Base-by-base conservation (phyloP, 53 echinoderm and acorn worm genomes). In the Henricia sp. region DNA sequence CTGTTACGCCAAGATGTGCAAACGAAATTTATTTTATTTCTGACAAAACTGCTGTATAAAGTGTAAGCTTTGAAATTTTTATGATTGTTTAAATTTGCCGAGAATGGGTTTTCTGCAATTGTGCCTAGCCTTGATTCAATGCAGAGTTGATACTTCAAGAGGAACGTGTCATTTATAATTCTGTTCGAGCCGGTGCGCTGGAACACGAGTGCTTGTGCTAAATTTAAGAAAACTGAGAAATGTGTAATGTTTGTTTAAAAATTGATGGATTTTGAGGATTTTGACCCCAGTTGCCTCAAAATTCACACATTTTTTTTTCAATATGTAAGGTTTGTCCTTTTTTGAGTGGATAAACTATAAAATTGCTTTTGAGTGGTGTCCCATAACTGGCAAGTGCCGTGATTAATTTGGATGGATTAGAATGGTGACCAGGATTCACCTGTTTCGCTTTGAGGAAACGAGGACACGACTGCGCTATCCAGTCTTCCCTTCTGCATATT, bases 101-200 rank as follows among this genome's bases (percentile, higher is more conserved):
- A 60, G 17, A 32, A 37, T 67, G 39, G 37, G 37, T 37, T 37
- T 37, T 37, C 59, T 58, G 59, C 42, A 56, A 57, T 16, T 76
- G 76, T 76, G 76, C 56, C 56, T 76, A 14, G 21, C 26, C 24
- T 29, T 25, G 37, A 75, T 23, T 59, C 76, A 44, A 70, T 70
- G 70, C 70, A 70, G 44, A 26, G n/a, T 14, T 39, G 38, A 37
- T 39, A 37, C 3, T n/a, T n/a, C n/a, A 35, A 36, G 52, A 52
- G 50, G 42, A 67, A 59, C 13, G 39, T 37, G 20, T 38, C 37
- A 67, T 37, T 67, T 67, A 19, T 3, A 67, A 67, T 14, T 63
- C n/a, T 67, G 21, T 54, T 44, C 33, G 33, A 58, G 29, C 9
- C 16, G 29, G 62, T 29, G 62, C 62, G 30, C 2, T 60, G n/a